Evolutionary conservation across 2,797 vertebrate species (phyloP).

Genomic region (Xenentodon cancila): DNA sequence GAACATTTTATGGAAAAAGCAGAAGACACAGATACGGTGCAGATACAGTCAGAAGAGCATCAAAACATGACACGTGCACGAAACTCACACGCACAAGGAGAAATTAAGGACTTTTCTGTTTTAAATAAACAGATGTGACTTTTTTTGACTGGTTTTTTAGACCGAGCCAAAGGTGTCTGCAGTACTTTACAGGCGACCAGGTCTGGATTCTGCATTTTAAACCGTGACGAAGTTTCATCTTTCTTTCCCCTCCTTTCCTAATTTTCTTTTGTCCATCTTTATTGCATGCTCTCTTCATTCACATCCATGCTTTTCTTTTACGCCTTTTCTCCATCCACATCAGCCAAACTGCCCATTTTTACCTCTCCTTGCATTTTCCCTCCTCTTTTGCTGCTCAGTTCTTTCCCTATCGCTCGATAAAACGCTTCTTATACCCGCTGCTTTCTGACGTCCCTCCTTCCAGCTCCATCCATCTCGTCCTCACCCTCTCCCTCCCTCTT

Average conservation of each 20-base stretch:
- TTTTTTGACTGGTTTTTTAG: constrained; percentile 69
- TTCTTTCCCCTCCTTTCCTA: constrained; percentile 22
- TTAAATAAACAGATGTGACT: constrained; percentile 64
- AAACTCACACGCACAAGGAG: constrained; percentile 16
- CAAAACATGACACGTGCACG: constrained; percentile 16
- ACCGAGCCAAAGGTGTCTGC: constrained; percentile 63
- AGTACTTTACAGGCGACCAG: constrained; percentile 43
- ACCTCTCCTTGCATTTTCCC: constrained; percentile 67
- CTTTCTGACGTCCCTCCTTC: constrained; percentile 71
- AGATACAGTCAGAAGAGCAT: constrained; percentile 18
- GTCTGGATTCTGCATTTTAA: constrained; percentile 42
- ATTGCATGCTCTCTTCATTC: constrained; percentile 26
- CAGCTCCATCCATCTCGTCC: constrained; percentile 70
- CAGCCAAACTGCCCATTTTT: constrained; percentile 33
- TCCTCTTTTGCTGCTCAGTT: constrained; percentile 56
- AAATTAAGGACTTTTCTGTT: constrained; percentile 46
- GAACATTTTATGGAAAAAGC: constrained; percentile 1
- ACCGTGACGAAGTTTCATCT: constrained; percentile 29
- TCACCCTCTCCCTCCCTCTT: constrained; percentile 39
- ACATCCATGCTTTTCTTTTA: constrained; percentile 2
- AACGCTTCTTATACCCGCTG: constrained; percentile 75
- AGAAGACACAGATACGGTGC: constrained; percentile 6
- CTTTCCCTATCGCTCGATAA: constrained; percentile 76
- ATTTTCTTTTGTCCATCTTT: constrained; percentile 55
- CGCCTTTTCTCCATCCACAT: constrained; percentile 8